Evolutionary conservation across 2,797 vertebrate genomes (phyloP), one percentile per base, ranked within the genome.

Genomic region (Chelonia mydas): DNA sequence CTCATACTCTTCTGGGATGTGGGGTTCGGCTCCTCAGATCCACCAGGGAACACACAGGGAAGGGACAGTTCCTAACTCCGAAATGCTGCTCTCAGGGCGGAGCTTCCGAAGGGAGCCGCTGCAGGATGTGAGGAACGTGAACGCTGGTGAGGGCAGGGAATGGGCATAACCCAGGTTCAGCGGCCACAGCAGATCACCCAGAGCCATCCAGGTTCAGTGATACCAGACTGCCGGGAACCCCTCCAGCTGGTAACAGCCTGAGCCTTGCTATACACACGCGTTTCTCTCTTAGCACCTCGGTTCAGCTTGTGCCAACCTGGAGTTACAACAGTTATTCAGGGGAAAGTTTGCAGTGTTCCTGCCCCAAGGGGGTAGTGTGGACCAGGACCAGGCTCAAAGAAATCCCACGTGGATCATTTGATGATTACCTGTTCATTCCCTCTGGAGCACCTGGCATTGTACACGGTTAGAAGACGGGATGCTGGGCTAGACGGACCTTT

Each of bases 1-100:
- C 19, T 3, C 8, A 1, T 21, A 10, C 33, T 3, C 61, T 21
- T 21, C 61, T 7, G 3, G 16, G 33, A n/a, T 31, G 15, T 19
- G 7, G 15, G 61, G 61, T 33, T 57, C 33, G 33, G 27, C 57
- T n/a, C 33, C 33, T 65, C 61, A 16, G 28, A 28, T 11, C 53
- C 11, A 28, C 28, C 57, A 31, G 28, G 57, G 28, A 16, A 1
- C 7, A 37, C 17, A 21, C 4, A 3, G 9, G 9, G n/a, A 68
- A 68, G 65, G 65, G n/a, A 23, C 19, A 19, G 9, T 65, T 68
- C 65, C 11, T 17, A 11, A 19, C n/a, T 37, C n/a, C 1, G 7
- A 23, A 21, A 23, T 21, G 65, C 19, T 37, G 15, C 6, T 7
- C 31, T 15, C 59, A 16, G 59, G 6, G 7, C 31, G 16, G 15